phyloP scores from a whole-genome alignment of 2,888 invertebrate species.

The Drosophila infuscata region DNA sequence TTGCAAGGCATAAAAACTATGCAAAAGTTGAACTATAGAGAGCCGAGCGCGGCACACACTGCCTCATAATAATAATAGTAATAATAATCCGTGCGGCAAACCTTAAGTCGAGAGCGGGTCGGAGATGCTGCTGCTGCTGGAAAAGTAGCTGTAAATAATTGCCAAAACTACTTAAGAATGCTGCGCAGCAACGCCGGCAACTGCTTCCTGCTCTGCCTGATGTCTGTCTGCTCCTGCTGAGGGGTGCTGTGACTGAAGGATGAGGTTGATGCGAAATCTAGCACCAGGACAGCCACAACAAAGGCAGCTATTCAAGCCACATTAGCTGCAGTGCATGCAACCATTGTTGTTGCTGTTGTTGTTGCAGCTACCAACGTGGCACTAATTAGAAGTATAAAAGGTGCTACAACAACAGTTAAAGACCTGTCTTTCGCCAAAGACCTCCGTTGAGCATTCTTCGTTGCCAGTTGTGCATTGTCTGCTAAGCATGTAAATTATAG shows the following conservation, averaged over 20 bases:
- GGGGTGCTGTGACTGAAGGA: background rate
- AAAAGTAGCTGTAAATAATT: slow-evolving; percentile 81
- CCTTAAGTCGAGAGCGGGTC: slow-evolving; percentile 46
- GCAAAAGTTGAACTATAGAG: slow-evolving; percentile 65
- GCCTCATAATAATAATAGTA: slow-evolving; percentile 66
- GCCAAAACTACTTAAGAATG: slow-evolving; percentile 82
- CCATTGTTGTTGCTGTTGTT: slow-evolving; percentile 37
- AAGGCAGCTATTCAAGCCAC: slow-evolving; percentile 51
- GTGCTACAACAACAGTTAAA: slow-evolving; percentile 70
- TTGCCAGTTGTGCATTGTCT: slow-evolving; percentile 56
- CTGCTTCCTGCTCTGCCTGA: slow-evolving; percentile 55
- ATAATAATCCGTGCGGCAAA: slow-evolving; percentile 80
- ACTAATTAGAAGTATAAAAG: slow-evolving; percentile 81
- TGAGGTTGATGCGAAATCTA: slow-evolving; percentile 5
- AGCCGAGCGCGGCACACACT: slow-evolving; percentile 31
- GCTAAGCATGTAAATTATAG: slow-evolving; percentile 71
- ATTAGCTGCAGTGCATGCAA: slow-evolving; percentile 66
- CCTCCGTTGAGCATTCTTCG: slow-evolving; percentile 17
- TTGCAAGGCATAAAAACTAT: slow-evolving; percentile 77
- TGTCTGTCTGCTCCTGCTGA: background rate
- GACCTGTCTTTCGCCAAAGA: slow-evolving; percentile 37
- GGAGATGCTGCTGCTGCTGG: slow-evolving; percentile 17
- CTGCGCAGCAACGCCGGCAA: slow-evolving; percentile 60
- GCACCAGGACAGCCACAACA: slow-evolving; percentile 61
- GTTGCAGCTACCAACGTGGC: slow-evolving; percentile 71